A percentile compares a stretch with the other conserved stretches of the same genome.
phyloP scores from a whole-genome alignment of 1,140 invertebrate species.

The Drosophila parvula region DNA sequence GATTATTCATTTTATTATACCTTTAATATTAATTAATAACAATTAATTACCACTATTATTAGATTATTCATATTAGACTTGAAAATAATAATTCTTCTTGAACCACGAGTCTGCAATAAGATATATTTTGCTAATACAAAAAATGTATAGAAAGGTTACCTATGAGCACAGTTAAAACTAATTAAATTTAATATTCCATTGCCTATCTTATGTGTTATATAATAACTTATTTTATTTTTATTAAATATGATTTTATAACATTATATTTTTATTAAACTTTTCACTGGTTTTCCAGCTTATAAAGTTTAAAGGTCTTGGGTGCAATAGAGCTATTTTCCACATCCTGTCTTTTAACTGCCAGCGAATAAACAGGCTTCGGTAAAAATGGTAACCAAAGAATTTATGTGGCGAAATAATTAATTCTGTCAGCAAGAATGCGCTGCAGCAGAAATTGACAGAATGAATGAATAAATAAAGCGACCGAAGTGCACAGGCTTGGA shows the following conservation, averaged over 20 bases:
- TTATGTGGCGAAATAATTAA: conserved; percentile 82
- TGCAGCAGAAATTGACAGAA: conserved; percentile 68
- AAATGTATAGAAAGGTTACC: too few relatives aligned
- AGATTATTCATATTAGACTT: background rate
- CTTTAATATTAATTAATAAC: background rate
- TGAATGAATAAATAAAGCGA: conserved; percentile 58
- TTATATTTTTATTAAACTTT: too few relatives aligned
- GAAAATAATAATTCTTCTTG: background rate
- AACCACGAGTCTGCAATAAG: too few relatives aligned
- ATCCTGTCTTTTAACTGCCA: conserved; percentile 30
- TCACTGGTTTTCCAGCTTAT: background rate
- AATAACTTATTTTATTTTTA: too few relatives aligned
- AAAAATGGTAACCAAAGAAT: conserved; percentile 44
- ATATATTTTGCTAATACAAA: too few relatives aligned
- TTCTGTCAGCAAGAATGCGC: conserved; percentile 71
- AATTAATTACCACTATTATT: background rate
- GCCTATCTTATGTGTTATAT: too few relatives aligned
- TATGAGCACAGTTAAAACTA: too few relatives aligned
- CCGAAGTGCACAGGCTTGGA: conserved; percentile 50
- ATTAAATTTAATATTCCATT: too few relatives aligned
- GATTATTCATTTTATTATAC: background rate
- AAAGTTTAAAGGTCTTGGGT: background rate
- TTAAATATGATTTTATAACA: too few relatives aligned
- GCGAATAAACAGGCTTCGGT: conserved; percentile 11
- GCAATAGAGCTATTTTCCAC: conserved; percentile 45